Evolutionary conservation across 2,797 vertebrate species (phyloP).

Genomic region (Sarcophilus harrisii): DNA sequence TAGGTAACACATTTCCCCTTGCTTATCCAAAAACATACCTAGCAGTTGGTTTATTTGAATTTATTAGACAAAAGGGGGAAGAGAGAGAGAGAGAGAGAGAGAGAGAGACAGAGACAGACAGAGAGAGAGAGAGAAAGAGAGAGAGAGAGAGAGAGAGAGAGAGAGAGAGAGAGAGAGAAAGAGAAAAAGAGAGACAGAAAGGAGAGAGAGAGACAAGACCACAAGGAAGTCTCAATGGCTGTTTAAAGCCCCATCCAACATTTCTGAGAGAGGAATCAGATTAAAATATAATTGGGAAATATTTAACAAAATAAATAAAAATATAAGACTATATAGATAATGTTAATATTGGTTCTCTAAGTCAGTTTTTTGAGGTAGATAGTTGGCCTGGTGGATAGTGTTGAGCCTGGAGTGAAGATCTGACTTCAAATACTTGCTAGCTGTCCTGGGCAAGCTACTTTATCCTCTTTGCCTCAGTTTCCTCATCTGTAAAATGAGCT

Average conservation of each 20-base stretch:
- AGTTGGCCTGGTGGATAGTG: neutral
- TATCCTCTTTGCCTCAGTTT: neutral
- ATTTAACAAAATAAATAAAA: neutral
- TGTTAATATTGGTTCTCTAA: neutral
- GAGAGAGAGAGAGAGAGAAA: neutral
- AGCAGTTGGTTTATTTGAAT: neutral
- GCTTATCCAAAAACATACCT: neutral
- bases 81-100: neutral
- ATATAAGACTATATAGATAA: neutral
- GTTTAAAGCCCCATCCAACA: neutral
- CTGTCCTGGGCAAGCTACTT: neutral
- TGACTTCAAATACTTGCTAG: neutral
- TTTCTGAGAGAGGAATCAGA: neutral
- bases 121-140: too few relatives aligned
- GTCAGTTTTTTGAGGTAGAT: neutral
- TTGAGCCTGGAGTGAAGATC: neutral
- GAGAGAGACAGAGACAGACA: neutral
- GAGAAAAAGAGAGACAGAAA: neutral
- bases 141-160: neutral
- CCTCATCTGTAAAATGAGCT: neutral
- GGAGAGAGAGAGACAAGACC: neutral
- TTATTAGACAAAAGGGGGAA: too few relatives aligned
- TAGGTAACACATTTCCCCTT: neutral
- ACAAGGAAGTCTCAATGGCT: neutral
- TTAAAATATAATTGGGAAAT: neutral